A percentile compares a stretch with the other conserved stretches of the same genome.
These are phyloP conservation scores for Cryptotis parvus DNA, from an alignment of 2,113 vertebrate genomes.

Conservation along the genomic window DNA sequence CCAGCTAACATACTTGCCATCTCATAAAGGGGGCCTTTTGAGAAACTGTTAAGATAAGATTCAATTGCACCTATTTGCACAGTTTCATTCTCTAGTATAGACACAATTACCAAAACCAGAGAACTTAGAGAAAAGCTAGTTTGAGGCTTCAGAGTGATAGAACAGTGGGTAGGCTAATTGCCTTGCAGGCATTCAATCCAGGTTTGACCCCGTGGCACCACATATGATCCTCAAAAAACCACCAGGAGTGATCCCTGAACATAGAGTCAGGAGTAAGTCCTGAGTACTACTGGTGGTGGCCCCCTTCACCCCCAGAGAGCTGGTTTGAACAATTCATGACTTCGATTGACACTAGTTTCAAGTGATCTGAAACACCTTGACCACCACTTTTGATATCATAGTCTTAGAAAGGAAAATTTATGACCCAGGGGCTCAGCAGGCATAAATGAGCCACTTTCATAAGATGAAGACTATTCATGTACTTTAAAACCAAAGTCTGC, in stretches of 20 bases:
- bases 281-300: background rate
- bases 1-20: background rate
- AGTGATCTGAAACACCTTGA: constrained; percentile 32
- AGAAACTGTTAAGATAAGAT: background rate
- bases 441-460: constrained; percentile 46
- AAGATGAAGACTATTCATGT: constrained; percentile 33
- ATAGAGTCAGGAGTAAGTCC: background rate
- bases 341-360: background rate
- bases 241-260: background rate
- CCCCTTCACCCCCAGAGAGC: background rate
- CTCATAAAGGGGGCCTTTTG: background rate
- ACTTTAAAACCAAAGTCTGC: constrained; percentile 50
- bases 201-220: background rate
- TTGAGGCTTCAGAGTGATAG: background rate
- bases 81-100: background rate
- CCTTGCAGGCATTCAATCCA: background rate
- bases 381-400: background rate
- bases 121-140: background rate
- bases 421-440: background rate
- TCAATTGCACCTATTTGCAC: background rate
- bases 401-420: background rate
- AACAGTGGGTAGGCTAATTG: background rate
- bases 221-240: background rate
- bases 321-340: background rate
- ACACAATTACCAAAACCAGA: background rate